phyloP scores from a whole-genome alignment of 2,888 invertebrate species.

The Odiellus spinosus region DNA sequence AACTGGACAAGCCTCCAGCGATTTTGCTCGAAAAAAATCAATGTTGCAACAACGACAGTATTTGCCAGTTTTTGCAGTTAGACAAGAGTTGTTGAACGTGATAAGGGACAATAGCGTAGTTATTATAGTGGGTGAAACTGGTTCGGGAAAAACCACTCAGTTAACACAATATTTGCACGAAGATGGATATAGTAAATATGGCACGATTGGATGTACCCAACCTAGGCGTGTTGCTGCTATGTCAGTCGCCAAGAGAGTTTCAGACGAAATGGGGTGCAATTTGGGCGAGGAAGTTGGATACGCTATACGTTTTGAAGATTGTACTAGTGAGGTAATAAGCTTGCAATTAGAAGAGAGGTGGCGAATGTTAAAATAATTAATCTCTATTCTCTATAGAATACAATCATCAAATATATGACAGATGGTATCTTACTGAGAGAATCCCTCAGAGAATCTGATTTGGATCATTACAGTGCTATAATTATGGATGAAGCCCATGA shows the following conservation, averaged over 20 bases:
- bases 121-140: slow-evolving; percentile 87
- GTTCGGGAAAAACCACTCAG: slow-evolving; percentile 95
- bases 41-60: slow-evolving; percentile 74
- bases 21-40: slow-evolving; percentile 17
- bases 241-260: slow-evolving; percentile 97
- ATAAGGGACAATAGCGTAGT: slow-evolving; percentile 85
- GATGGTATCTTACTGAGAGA: slow-evolving; percentile 95
- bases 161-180: slow-evolving; percentile 93
- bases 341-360: slow-evolving; percentile 1
- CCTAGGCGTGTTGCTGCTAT: slow-evolving; percentile 92
- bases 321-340: slow-evolving; percentile 58
- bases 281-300: slow-evolving; percentile 90
- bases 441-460: slow-evolving; percentile 84
- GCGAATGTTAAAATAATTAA: not conserved
- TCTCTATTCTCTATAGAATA: slow-evolving; percentile 34
- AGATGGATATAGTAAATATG: slow-evolving; percentile 80
- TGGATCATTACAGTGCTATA: slow-evolving; percentile 91
- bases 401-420: slow-evolving; percentile 96
- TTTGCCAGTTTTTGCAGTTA: slow-evolving; percentile 85
- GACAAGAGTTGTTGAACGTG: slow-evolving; percentile 78
- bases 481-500: slow-evolving; percentile 99
- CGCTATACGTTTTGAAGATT: slow-evolving; percentile 98
- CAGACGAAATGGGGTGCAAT: slow-evolving; percentile 87
- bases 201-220: slow-evolving; percentile 95
- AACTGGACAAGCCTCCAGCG: slow-evolving; percentile 43